Conservation (phyloP, 2,797 vertebrate species). For the Smutsia temminckii region DNA sequence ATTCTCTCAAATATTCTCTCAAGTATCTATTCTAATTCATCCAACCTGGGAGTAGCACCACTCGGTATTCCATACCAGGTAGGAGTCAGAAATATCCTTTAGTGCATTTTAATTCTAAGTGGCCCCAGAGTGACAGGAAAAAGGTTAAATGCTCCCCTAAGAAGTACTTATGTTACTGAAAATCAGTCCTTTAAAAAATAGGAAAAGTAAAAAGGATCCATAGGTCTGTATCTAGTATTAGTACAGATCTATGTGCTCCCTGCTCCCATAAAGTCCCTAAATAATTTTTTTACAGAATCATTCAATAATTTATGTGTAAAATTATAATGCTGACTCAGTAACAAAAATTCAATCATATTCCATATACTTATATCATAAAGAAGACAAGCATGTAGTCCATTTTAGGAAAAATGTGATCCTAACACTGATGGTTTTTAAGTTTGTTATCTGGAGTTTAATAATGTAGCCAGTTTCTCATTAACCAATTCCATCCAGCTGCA, state of each 20-base stretch:
- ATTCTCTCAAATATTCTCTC: background rate
- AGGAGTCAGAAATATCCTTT: background rate
- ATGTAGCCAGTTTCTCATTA: background rate
- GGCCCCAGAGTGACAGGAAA: background rate
- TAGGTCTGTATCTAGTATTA: background rate
- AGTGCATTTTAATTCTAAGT: background rate
- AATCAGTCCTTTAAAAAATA: background rate
- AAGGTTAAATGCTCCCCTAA: background rate
- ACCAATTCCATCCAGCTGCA: background rate
- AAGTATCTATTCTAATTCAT: background rate
- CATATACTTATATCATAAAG: background rate
- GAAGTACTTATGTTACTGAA: background rate
- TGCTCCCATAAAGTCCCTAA: background rate
- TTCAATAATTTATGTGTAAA: constrained; percentile 4
- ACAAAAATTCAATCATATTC: background rate
- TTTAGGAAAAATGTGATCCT: background rate
- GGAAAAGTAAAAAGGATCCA: background rate
- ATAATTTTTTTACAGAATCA: background rate
- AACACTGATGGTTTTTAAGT: background rate
- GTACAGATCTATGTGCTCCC: background rate
- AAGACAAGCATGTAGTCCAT: background rate
- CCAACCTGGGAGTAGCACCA: background rate
- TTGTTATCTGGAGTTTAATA: background rate
- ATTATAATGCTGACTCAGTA: background rate
- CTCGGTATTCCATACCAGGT: background rate